A percentile compares a stretch with the other conserved stretches of the same genome.
Evolutionary conservation across 2,888 invertebrate genomes (phyloP).

Genomic region (Scrobipalpa atriplicella): DNA sequence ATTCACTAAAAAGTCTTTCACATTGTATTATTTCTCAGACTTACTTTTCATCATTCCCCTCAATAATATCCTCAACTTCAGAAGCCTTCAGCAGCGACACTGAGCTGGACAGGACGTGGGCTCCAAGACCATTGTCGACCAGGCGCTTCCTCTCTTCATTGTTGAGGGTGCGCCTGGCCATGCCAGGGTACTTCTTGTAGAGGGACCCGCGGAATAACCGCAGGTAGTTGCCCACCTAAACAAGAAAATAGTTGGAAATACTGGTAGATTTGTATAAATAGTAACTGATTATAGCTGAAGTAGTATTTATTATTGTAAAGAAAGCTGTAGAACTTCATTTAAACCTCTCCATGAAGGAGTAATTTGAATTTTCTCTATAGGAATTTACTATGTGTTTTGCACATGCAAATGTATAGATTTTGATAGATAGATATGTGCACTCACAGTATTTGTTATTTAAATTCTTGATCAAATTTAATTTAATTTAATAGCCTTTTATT

Average conservation of each 20-base stretch:
- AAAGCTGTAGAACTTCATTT: no score
- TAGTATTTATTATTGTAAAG: no score
- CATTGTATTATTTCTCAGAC: constrained; percentile 43
- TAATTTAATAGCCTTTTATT: no score
- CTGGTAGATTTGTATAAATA: no score
- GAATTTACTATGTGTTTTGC: no score
- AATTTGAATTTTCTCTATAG: no score
- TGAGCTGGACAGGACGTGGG: constrained; percentile 97
- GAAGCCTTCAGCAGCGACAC: constrained; percentile 95
- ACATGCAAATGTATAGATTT: no score
- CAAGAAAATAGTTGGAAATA: background rate
- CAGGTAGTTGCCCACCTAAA: constrained; percentile 96
- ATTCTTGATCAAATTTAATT: background rate
- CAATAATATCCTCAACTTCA: constrained; percentile 99
- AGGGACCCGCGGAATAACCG: constrained; percentile 98
- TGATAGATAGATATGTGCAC: no score
- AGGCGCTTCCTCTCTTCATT: constrained; percentile 97
- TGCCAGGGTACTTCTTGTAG: constrained; percentile 99
- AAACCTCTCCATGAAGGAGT: no score
- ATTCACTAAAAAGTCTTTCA: no score
- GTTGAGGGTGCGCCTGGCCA: constrained; percentile 96
- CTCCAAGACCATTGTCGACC: constrained; percentile 94
- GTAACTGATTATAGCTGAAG: no score
- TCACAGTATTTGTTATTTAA: no score
- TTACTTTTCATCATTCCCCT: constrained; percentile 98